Conservation (phyloP, 2,797 vertebrate genomes). For the Thamnophis elegans region DNA sequence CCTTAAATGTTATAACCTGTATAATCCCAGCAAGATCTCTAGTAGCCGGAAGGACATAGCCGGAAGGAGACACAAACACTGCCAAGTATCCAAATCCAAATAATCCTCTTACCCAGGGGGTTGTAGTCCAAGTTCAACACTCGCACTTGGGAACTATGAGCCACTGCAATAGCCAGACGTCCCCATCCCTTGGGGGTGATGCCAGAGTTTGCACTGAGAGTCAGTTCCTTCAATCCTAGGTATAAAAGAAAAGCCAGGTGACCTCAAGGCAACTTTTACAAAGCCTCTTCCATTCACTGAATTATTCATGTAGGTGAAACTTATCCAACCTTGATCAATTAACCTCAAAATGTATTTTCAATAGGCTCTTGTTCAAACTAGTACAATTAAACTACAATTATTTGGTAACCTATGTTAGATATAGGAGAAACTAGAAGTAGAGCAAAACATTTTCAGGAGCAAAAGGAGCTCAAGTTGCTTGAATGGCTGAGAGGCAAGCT, state of each 20-base stretch:
- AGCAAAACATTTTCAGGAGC: background rate
- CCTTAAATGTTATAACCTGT: background rate
- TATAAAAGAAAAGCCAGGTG: slow-evolving; percentile 44
- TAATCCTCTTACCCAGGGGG: slow-evolving; percentile 80
- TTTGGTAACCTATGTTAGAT: background rate
- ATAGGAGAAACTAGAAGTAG: background rate
- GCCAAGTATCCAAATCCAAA: background rate
- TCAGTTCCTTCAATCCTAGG: slow-evolving; percentile 90
- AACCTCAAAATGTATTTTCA: background rate
- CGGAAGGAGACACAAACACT: background rate
- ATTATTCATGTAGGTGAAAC: background rate
- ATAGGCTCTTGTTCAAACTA: background rate
- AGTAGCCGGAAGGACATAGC: background rate
- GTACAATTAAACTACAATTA: background rate
- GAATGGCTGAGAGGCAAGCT: background rate
- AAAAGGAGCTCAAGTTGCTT: background rate
- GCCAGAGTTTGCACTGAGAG: slow-evolving; percentile 90
- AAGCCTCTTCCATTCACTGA: background rate
- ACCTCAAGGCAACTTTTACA: slow-evolving; percentile 9
- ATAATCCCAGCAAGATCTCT: background rate
- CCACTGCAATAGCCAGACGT: slow-evolving; percentile 87
- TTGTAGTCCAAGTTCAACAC: slow-evolving; percentile 97
- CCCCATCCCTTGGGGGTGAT: slow-evolving; percentile 92
- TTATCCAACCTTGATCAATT: background rate
- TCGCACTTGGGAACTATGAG: slow-evolving; percentile 93